Percentiles rank a stretch among this genome's conserved stretches.
Conservation (phyloP, 2,113 vertebrate genomes). For the Syngnathus typhle region DNA sequence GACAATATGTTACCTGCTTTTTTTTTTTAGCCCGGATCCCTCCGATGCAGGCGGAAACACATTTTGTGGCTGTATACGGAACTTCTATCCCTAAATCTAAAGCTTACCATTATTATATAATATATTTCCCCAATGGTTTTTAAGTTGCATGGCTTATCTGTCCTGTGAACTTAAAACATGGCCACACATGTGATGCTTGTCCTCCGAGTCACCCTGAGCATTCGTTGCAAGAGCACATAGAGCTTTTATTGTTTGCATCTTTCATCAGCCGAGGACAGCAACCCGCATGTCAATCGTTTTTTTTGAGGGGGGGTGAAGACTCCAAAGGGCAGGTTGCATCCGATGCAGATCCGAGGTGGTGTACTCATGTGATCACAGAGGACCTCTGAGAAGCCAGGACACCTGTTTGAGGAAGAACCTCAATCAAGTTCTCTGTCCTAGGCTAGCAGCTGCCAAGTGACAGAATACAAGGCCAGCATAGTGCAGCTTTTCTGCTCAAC, state of each 20-base stretch:
- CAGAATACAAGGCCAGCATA: conserved; percentile 13
- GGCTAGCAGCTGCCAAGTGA: conserved; percentile 32
- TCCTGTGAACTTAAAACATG: conserved; percentile 13
- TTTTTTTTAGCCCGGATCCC: background rate
- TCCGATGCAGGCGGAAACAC: background rate
- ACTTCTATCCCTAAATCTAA: background rate
- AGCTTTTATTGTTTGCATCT: conserved; percentile 28
- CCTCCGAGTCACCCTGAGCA: conserved; percentile 9
- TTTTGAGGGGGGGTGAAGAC: too few species aligned
- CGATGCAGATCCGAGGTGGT: conserved; percentile 23
- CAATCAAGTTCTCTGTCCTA: conserved; percentile 38
- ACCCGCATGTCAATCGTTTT: conserved; percentile 22
- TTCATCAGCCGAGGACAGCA: conserved; percentile 14
- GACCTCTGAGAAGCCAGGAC: conserved; percentile 12
- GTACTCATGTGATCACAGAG: conserved; percentile 26
- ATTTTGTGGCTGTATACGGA: conserved; percentile 15
- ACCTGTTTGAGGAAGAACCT: conserved; percentile 42
- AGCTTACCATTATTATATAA: background rate
- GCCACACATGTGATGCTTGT: conserved; percentile 11
- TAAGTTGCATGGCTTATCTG: conserved; percentile 9
- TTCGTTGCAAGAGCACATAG: conserved; percentile 13
- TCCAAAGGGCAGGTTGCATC: conserved; percentile 24
- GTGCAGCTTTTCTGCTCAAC: conserved; percentile 19
- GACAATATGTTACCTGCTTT: background rate
- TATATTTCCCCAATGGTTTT: background rate